Percentiles rank a stretch among this genome's conserved stretches.
phyloP scores from a whole-genome alignment of 2,113 vertebrate species.

The Rhodinocichla rosea region DNA sequence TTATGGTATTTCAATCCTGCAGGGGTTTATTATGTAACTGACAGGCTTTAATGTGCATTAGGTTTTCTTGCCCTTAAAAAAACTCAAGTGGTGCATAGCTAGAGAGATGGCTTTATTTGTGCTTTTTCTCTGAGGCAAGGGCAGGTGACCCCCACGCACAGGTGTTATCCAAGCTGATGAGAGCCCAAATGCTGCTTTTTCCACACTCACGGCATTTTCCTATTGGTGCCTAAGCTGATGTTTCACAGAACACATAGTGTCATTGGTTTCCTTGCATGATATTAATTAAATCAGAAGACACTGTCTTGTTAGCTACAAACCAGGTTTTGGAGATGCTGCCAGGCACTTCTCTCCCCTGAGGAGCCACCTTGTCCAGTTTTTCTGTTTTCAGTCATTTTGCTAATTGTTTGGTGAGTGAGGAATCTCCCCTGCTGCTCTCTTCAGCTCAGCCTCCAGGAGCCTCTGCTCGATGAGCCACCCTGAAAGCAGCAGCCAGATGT shows the following conservation, averaged over 20 bases:
- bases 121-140: background rate
- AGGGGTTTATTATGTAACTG: background rate
- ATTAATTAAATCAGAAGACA: background rate
- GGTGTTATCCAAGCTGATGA: background rate
- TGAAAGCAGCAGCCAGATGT: background rate
- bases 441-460: background rate
- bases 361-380: background rate
- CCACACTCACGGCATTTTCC: background rate
- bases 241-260: background rate
- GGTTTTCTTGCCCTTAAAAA: background rate
- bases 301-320: background rate
- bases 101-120: background rate
- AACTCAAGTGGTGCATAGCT: accelerated
- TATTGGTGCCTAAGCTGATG: background rate
- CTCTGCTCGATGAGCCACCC: background rate
- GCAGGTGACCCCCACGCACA: accelerated
- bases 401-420: background rate
- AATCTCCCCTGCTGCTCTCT: background rate
- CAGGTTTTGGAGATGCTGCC: background rate
- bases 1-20: background rate
- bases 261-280: background rate
- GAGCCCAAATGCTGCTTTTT: background rate
- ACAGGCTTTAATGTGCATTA: background rate
- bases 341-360: background rate
- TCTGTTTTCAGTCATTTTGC: background rate